A percentile compares a stretch with the other conserved stretches of the same genome.
Conservation (phyloP, 2,888 invertebrate genomes). For the Tinea pellionella region DNA sequence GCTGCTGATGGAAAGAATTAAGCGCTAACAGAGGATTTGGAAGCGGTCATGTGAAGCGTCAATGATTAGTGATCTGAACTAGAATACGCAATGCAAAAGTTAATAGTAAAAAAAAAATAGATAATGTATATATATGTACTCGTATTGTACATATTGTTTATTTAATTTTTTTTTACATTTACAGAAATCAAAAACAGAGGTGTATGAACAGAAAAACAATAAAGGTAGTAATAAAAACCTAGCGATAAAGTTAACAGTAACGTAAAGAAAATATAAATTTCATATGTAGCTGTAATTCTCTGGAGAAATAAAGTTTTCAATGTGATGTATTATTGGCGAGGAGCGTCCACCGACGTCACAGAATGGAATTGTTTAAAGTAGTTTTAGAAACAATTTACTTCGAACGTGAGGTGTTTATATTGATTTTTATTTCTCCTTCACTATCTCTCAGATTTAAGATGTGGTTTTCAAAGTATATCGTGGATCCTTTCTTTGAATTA, state of each 20-base stretch:
- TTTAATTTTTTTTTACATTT: too few relatives aligned
- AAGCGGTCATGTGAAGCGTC: too few relatives aligned
- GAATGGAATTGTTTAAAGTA: constrained; percentile 12
- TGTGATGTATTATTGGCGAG: not conserved
- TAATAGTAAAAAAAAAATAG: too few relatives aligned
- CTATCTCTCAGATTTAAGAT: not conserved
- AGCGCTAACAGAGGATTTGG: too few relatives aligned
- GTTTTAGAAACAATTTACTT: constrained; percentile 13
- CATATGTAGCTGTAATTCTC: not conserved
- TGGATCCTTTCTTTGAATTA: too few relatives aligned
- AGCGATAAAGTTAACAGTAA: not conserved
- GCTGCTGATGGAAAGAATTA: too few relatives aligned
- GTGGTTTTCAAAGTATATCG: too few relatives aligned
- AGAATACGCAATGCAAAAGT: too few relatives aligned
- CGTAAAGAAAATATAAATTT: constrained; percentile 3
- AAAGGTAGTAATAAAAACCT: not conserved
- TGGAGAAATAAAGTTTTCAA: not conserved
- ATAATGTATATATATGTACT: too few relatives aligned
- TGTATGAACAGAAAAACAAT: not conserved
- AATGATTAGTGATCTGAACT: too few relatives aligned
- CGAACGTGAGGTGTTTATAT: constrained; percentile 11
- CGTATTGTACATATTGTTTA: too few relatives aligned
- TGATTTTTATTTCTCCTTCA: not conserved
- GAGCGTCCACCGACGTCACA: not conserved
- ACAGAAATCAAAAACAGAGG: too few relatives aligned